These are phyloP conservation scores for Hypsopygia costalis DNA, from an alignment of 2,888 invertebrate genomes.

Conservation along the genomic window DNA sequence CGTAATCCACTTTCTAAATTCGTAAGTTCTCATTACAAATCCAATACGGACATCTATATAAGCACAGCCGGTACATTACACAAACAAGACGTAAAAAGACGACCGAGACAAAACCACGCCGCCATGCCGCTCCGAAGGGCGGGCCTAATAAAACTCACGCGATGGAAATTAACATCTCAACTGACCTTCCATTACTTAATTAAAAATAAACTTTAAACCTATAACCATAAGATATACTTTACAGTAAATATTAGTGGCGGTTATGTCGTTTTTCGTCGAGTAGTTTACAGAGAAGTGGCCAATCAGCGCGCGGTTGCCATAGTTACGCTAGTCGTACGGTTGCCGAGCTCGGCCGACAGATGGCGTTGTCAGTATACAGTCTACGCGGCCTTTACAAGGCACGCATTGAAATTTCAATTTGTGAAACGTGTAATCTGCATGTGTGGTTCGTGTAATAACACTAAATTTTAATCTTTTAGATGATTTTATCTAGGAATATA, in stretches of 20 bases:
- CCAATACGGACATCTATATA: slow-evolving; percentile 14
- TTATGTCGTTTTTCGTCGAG: slow-evolving; percentile 39
- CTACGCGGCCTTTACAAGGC: slow-evolving; percentile 4
- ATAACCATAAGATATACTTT: slow-evolving; percentile 41
- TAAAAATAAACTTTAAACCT: slow-evolving; percentile 40
- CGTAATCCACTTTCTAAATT: background rate
- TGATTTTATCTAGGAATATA: too few relatives aligned
- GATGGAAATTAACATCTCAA: slow-evolving; percentile 25
- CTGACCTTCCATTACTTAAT: slow-evolving; percentile 22
- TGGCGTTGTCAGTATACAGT: slow-evolving; percentile 41
- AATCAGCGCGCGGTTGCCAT: slow-evolving; percentile 71
- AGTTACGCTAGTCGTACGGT: slow-evolving; percentile 39
- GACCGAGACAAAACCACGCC: slow-evolving; percentile 50
- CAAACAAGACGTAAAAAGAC: slow-evolving; percentile 60
- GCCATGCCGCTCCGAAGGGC: slow-evolving; percentile 71
- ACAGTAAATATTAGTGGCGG: slow-evolving; percentile 32
- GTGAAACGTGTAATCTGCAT: slow-evolving; percentile 20
- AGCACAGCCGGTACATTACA: slow-evolving; percentile 21
- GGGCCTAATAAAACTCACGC: slow-evolving; percentile 60
- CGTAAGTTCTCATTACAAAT: background rate
- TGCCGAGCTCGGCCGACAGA: slow-evolving; percentile 44
- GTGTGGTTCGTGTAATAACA: too few relatives aligned
- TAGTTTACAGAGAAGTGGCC: slow-evolving; percentile 53
- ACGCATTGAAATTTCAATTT: slow-evolving; percentile 17
- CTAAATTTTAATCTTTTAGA: too few relatives aligned